phyloP scores from a whole-genome alignment of 2,797 vertebrate species.

The Epinephelus awoara region DNA sequence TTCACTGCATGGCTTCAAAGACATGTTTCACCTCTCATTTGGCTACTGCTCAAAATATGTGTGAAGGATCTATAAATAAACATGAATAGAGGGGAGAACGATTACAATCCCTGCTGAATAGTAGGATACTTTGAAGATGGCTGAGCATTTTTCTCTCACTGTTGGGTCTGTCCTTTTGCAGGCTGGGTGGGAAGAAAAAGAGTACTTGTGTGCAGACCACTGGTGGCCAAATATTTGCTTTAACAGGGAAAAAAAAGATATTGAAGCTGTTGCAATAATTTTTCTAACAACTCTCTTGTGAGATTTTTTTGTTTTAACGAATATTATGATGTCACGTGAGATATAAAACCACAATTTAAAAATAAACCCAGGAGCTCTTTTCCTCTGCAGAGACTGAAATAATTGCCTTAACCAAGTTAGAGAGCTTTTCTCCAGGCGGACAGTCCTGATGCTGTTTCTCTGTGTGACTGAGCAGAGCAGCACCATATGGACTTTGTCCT shows the following conservation, averaged over 20 bases:
- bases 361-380: background rate
- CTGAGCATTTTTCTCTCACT: constrained; percentile 43
- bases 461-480: constrained; percentile 67
- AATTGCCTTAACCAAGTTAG: constrained; percentile 53
- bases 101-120: constrained; percentile 75
- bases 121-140: constrained; percentile 76
- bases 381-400: constrained; percentile 31
- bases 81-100: constrained; percentile 67
- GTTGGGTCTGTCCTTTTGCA: constrained; percentile 47
- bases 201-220: constrained; percentile 31
- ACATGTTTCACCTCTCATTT: constrained; percentile 81
- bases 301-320: too few relatives aligned
- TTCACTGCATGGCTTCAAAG: constrained; percentile 69
- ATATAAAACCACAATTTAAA: background rate
- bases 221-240: constrained; percentile 56
- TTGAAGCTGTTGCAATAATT: background rate
- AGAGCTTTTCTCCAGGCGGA: constrained; percentile 35
- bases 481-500: constrained; percentile 76
- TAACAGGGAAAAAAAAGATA: background rate
- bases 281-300: background rate
- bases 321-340: too few relatives aligned
- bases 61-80: constrained; percentile 84
- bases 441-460: constrained; percentile 57
- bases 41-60: constrained; percentile 76
- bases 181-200: constrained; percentile 29